These are phyloP conservation scores for Arremon aurantiirostris DNA, from an alignment of 2,797 vertebrate species.

Conservation along the genomic window DNA sequence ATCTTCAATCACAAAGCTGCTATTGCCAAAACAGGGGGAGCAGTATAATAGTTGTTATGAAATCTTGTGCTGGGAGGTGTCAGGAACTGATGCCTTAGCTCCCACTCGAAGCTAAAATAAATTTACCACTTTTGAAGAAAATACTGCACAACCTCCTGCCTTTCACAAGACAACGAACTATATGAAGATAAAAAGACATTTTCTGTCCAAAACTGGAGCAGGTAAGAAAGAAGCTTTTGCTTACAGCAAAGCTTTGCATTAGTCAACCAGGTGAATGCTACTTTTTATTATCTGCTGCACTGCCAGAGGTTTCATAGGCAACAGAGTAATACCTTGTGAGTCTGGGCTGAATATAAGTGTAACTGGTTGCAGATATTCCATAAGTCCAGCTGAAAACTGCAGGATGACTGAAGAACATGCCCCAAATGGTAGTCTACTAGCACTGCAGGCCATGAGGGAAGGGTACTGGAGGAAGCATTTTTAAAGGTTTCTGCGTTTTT, in stretches of 20 bases:
- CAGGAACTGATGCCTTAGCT: not conserved
- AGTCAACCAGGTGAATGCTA: not conserved
- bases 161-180: not conserved
- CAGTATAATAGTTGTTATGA: not conserved
- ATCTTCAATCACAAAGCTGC: not conserved
- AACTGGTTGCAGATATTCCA: rapidly evolving
- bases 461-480: not conserved
- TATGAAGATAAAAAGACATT: not conserved
- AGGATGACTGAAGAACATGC: not conserved
- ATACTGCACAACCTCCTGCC: not conserved
- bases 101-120: not conserved
- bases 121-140: not conserved
- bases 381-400: not conserved
- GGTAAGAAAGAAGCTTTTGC: not conserved
- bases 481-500: not conserved
- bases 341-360: not conserved
- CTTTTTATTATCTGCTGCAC: not conserved
- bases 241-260: not conserved
- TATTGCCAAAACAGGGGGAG: not conserved
- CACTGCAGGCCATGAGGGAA: not conserved
- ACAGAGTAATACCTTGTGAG: not conserved
- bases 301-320: not conserved
- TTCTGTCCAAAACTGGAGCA: not conserved
- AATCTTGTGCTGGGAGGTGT: not conserved
- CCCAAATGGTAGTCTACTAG: not conserved